phyloP scores from a whole-genome alignment of 37 sponge, comb jelly and placozoan species.

The Dysidea cf. avara region DNA sequence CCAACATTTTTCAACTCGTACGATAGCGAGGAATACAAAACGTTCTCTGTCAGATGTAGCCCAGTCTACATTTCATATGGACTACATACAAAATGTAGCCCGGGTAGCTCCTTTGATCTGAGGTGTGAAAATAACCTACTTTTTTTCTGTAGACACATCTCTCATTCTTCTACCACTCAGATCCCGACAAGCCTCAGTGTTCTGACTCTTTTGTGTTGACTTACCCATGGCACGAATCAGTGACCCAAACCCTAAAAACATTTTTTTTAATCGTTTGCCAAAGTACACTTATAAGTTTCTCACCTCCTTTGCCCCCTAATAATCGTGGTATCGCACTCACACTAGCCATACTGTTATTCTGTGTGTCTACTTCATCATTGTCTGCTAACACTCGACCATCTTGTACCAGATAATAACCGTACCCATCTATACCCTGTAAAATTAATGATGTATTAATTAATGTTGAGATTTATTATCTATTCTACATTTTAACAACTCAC shows the following conservation, averaged over 20 bases:
- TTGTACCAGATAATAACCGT: constrained; percentile 23
- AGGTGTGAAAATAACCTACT: constrained; percentile 40
- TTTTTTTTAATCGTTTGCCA: not conserved
- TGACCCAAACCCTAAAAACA: constrained; percentile 89
- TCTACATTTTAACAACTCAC: no score
- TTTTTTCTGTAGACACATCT: constrained; percentile 92
- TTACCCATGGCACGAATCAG: constrained; percentile 95
- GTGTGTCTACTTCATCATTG: constrained; percentile 5
- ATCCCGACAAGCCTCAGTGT: constrained; percentile 93
- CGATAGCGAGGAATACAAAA: no score
- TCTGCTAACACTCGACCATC: constrained; percentile 46
- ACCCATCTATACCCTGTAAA: not conserved
- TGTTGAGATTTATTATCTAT: no score
- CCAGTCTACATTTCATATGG: no score
- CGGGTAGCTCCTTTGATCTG: no score
- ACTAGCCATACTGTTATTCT: not conserved
- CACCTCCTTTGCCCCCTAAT: constrained; percentile 86
- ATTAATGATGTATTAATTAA: no score
- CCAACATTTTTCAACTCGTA: no score
- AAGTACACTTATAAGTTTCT: not conserved
- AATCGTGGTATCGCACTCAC: constrained; percentile 49
- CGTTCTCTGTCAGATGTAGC: no score
- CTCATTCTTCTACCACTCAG: constrained; percentile 92
- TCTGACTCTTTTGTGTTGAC: constrained; percentile 78
- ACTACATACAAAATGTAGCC: no score